Evolutionary conservation across 2,888 invertebrate species (phyloP), one percentile per base, ranked within the genome.

Genomic region (Endotricha flammealis): DNA sequence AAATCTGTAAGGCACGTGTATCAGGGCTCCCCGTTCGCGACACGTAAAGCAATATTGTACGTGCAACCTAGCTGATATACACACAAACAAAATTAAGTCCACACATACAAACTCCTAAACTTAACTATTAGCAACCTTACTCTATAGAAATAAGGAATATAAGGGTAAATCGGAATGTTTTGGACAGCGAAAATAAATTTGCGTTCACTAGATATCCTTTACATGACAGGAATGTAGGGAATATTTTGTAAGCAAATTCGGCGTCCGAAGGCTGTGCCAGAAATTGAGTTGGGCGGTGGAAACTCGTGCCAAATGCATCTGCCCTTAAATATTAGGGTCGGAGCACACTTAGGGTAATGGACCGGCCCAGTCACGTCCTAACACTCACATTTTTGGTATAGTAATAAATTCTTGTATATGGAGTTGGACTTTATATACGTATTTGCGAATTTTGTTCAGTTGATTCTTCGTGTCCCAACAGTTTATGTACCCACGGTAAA

Each of bases 41-140:
- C 44, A 44, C 44, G 48, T 33, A 42, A 29, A 17, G 38, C 45
- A 48, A 48, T 48, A 44, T 39, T 16, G 30, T 38, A 46, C 48
- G 48, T 48, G 48, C 42, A 36, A 22, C 13, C 28, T 17, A 27
- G 31, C 30, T 25, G 35, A 32, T 41, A 39, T 31, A 30, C 36
- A n/a, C 36, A 24, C 20, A 17, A 4, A 20, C 20, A 6, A 20
- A 20, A 6, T 2, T 20, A 2, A 7, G 6, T 7, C 20, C n/a
- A 20, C 20, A 3, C 20, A 3, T 2, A 3, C 3, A 2, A 4
- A 20, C n/a, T 2, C 7, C 4, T 6, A 20, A 20, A 2, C n/a
- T 7, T 2, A 20, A 20, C 20, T 4, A 20, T 20, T 20, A 8
- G 6, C 20, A 20, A 6, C 20, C n/a, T 20, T 20, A 20, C n/a